These are phyloP conservation scores for Timandra comae DNA, from an alignment of 2,888 invertebrate species.

Conservation along the genomic window DNA sequence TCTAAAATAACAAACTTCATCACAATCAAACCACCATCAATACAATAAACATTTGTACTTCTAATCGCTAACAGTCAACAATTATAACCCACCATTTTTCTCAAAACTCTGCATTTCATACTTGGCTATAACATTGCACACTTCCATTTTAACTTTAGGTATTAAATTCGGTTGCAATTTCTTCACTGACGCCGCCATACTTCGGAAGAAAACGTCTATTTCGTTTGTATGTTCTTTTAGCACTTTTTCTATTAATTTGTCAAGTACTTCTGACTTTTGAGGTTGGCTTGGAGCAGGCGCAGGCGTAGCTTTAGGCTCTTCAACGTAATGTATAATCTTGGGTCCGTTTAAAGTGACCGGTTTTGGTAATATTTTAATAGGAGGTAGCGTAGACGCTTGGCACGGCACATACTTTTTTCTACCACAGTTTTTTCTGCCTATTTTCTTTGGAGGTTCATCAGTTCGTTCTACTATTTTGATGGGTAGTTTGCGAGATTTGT, in stretches of 20 bases:
- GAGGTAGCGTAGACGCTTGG: constrained; percentile 45
- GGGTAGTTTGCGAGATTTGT: constrained; percentile 30
- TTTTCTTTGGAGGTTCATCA: constrained; percentile 48
- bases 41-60: no score
- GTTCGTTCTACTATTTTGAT: constrained; percentile 30
- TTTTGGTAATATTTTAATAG: constrained; percentile 67
- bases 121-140: constrained; percentile 69
- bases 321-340: constrained; percentile 53
- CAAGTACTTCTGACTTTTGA: constrained; percentile 53
- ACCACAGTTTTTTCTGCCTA: constrained; percentile 44
- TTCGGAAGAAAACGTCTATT: constrained; percentile 68
- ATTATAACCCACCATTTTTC: constrained; percentile 40
- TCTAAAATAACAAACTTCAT: no score
- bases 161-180: constrained; percentile 67
- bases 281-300: constrained; percentile 22
- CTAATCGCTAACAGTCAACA: no score
- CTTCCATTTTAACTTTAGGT: constrained; percentile 72
- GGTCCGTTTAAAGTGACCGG: constrained; percentile 55
- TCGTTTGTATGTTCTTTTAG: constrained; percentile 67
- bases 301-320: constrained; percentile 41
- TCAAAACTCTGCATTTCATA: constrained; percentile 72
- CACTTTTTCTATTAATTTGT: constrained; percentile 64
- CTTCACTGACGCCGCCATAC: constrained; percentile 71
- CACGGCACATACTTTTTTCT: constrained; percentile 51
- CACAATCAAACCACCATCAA: no score